These are phyloP conservation scores for Hassar affinis DNA, from an alignment of 2,113 vertebrate genomes.

Conservation along the genomic window DNA sequence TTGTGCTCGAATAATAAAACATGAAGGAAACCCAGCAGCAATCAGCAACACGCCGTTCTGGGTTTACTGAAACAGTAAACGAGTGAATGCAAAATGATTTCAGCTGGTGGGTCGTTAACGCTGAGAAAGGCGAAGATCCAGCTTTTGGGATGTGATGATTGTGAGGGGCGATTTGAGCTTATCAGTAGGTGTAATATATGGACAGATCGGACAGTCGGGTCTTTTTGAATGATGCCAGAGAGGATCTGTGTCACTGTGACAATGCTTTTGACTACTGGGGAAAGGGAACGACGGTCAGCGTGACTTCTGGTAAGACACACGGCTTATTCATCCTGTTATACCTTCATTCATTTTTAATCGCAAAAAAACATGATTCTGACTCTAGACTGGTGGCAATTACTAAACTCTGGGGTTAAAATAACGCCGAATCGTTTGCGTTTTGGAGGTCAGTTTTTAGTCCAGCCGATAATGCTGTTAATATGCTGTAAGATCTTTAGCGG, in stretches of 20 bases:
- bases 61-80: neutral
- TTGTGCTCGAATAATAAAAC: neutral
- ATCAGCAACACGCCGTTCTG: neutral
- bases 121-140: neutral
- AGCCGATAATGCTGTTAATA: neutral
- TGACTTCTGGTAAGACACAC: constrained; percentile 23
- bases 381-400: neutral
- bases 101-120: neutral
- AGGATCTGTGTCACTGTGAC: constrained; percentile 24
- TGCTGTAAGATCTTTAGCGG: neutral
- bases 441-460: neutral
- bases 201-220: neutral
- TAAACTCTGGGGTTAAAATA: neutral
- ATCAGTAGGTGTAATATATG: neutral
- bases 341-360: neutral
- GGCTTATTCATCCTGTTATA: neutral
- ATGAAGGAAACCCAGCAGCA: neutral
- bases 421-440: neutral
- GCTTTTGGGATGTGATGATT: no score
- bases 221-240: constrained; percentile 29
- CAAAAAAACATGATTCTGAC: neutral
- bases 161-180: neutral
- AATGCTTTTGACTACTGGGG: constrained; percentile 47
- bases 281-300: constrained; percentile 46
- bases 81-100: neutral